Base-by-base conservation (phyloP, 2,888 invertebrate species). In the Brassicogethes aeneus region DNA sequence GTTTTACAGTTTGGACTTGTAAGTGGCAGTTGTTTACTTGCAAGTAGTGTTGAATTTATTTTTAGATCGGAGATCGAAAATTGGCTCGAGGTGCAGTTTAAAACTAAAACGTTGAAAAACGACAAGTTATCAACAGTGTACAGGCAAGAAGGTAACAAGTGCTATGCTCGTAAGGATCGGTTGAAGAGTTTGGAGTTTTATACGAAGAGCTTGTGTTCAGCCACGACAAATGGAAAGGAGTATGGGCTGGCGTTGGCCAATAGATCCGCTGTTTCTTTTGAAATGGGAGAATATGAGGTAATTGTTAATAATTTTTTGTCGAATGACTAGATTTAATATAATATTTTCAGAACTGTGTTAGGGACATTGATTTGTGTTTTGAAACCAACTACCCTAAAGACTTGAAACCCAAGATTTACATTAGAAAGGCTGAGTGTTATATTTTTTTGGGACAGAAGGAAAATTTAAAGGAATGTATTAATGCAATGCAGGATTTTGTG, bases 181-280 rank as follows among this genome's bases (percentile, higher is more conserved):
- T 54, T 68, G 8, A 70, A 71, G 2, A 77, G 79, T 54, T 68
- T 79, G 40, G 60, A 69, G 39, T 73, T 70, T 34, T 85, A 83
- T 54, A 76, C 77, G 0, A 74, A 76, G 55, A 79, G 81, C 64
- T 72, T 82, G 7, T 59, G 74, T 39, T 75, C 71, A 56, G 80
- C 83, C 3, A 64, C 69, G 10, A 70, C 70, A 23, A 63, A 70
- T 17, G 73, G 74, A 34, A 65, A 72, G 8, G 76, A 77, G 62
- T 76, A 77, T 51, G 68, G 78, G 1, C 58, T 81, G 36, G 82
- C 82, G 0, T 64, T 80, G 39, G 82, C 80, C 0, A 84, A 85
- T 54, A 71, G 85, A 59, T 83, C 85, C 8, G 83, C 82, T 13
- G 74, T 78, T 5, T 68, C 80, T 34, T 70, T 78, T 53, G 71